Conservation (phyloP, 2,888 invertebrate genomes). For the Hydrotaea diabolus region DNA sequence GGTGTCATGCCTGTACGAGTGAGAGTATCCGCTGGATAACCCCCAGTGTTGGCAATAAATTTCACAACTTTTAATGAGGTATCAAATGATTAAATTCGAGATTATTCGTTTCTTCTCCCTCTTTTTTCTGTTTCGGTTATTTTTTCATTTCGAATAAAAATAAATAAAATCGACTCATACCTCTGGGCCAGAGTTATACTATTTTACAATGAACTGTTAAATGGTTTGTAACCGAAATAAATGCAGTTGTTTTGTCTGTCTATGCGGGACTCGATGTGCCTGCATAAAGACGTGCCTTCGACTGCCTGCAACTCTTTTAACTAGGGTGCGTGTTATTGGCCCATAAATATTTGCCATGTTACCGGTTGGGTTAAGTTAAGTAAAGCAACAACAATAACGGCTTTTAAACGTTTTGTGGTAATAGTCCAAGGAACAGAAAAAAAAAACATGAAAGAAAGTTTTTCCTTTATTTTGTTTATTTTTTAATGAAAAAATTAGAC, state of each 20-base stretch:
- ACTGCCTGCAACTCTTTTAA: background rate
- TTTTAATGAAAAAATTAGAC: background rate
- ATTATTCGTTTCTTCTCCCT: too few species aligned
- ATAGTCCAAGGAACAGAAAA: background rate
- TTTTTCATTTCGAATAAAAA: constrained; percentile 8
- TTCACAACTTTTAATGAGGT: constrained; percentile 52
- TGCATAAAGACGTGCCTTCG: background rate
- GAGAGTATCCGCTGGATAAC: background rate
- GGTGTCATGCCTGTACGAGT: background rate
- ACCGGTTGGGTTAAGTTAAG: background rate
- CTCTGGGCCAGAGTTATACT: background rate
- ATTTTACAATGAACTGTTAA: constrained; percentile 13
- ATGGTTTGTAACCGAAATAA: background rate
- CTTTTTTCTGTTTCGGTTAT: background rate
- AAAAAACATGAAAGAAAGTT: background rate
- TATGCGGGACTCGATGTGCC: background rate
- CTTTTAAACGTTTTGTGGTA: constrained; percentile 24
- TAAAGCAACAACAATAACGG: constrained; percentile 22
- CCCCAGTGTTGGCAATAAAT: constrained; percentile 10
- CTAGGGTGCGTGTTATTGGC: constrained; percentile 68
- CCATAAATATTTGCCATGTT: constrained; percentile 65
- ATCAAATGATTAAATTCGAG: constrained; percentile 50
- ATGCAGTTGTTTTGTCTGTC: constrained; percentile 54
- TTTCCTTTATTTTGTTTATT: too few species aligned
- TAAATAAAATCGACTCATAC: background rate